A percentile compares a stretch with the other conserved stretches of the same genome.
phyloP scores from a whole-genome alignment of 1,140 invertebrate genomes.

The Propsilocerus akamusi region DNA sequence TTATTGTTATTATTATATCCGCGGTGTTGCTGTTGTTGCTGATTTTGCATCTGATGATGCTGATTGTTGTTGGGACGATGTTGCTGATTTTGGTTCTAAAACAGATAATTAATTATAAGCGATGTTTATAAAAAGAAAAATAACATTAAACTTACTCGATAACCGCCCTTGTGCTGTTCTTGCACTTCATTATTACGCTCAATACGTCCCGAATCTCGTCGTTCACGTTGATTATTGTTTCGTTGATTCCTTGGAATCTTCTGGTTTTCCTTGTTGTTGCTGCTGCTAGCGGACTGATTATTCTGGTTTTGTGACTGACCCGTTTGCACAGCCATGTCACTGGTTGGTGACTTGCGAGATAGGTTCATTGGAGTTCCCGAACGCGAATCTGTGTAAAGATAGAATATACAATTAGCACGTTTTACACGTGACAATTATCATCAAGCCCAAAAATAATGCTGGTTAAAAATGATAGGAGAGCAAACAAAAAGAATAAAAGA shows the following conservation, averaged over 20 bases:
- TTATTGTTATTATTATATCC: slow-evolving; percentile 22
- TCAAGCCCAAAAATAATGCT: no score
- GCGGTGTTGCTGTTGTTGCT: slow-evolving; percentile 16
- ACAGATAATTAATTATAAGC: slow-evolving; percentile 13
- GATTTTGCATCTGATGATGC: slow-evolving; percentile 17
- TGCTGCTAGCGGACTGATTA: no score
- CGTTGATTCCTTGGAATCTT: background rate
- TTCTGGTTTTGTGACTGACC: slow-evolving; percentile 14
- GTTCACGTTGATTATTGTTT: slow-evolving; percentile 8
- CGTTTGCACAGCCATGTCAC: slow-evolving; percentile 63
- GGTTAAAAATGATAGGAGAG: no score
- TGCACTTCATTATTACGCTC: slow-evolving; percentile 4
- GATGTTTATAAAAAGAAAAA: background rate
- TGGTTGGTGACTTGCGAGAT: slow-evolving; percentile 58
- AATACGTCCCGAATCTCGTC: slow-evolving; percentile 1
- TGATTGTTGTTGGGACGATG: slow-evolving; percentile 17
- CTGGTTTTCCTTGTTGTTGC: background rate
- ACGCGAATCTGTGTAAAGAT: slow-evolving; percentile 23
- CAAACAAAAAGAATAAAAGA: background rate
- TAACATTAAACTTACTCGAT: slow-evolving; percentile 6
- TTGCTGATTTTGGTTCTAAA: slow-evolving; percentile 23
- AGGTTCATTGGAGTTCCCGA: slow-evolving; percentile 55
- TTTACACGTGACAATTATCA: no score
- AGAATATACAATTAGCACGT: no score
- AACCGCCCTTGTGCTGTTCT: slow-evolving; percentile 6